A percentile compares a stretch with the other conserved stretches of the same genome.
These are phyloP conservation scores for Muscicapa comitata DNA, from an alignment of 2,797 vertebrate genomes.

Conservation along the genomic window DNA sequence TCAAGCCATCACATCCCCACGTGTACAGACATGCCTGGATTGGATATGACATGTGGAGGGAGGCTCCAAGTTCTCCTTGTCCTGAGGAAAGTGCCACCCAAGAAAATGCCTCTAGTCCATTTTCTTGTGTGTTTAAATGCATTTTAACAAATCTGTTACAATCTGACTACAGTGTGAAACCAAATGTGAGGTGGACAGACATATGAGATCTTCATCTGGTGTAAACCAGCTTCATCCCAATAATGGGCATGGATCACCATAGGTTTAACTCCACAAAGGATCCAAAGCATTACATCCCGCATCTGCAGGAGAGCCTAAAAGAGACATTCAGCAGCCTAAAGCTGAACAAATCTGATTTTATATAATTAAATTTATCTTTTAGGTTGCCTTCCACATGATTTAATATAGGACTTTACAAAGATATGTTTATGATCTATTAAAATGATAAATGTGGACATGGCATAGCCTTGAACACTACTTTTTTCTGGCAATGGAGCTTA, in stretches of 20 bases:
- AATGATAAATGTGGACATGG: not conserved
- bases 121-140: not conserved
- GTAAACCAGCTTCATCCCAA: not conserved
- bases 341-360: not conserved
- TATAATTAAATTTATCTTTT: not conserved
- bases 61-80: not conserved
- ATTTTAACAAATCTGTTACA: not conserved
- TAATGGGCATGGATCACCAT: not conserved
- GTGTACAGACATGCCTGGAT: not conserved
- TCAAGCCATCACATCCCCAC: not conserved
- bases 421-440: not conserved
- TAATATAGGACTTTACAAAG: not conserved
- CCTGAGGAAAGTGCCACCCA: not conserved
- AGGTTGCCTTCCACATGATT: not conserved
- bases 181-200: not conserved
- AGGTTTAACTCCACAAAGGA: fast-evolving
- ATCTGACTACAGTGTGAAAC: not conserved
- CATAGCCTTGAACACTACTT: not conserved
- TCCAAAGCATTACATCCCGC: not conserved
- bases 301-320: not conserved
- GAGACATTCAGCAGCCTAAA: not conserved
- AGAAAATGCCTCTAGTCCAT: not conserved
- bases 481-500: not conserved
- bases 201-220: not conserved
- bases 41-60: fast-evolving